These are phyloP conservation scores for Pseudoatta argentina DNA, from an alignment of 1,140 invertebrate genomes.

Conservation along the genomic window DNA sequence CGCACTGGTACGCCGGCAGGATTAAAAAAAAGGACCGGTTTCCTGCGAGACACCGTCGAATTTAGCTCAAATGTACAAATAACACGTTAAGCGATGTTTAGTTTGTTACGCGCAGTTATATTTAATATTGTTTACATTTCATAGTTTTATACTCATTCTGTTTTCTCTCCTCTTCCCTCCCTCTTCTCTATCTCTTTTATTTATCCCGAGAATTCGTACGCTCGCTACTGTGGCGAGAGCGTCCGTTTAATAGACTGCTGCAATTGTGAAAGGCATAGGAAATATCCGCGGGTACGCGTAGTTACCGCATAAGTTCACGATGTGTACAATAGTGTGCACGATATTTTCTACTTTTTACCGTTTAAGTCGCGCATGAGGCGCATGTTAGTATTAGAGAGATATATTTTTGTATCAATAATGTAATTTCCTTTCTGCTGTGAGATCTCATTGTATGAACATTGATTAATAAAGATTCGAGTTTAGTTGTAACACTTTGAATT, in stretches of 20 bases:
- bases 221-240: conserved; percentile 3
- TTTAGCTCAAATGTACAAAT: conserved; percentile 69
- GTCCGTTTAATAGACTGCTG: conserved; percentile 65
- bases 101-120: conserved; percentile 60
- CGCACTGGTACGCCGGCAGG: neutral
- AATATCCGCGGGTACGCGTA: conserved; percentile 24
- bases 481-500: conserved; percentile 7
- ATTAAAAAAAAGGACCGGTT: conserved; percentile 13
- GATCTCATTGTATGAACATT: conserved; percentile 65
- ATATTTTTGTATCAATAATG: conserved; percentile 64
- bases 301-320: conserved; percentile 33
- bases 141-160: conserved; percentile 67
- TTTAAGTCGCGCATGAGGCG: conserved; percentile 31
- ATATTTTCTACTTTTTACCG: conserved; percentile 62
- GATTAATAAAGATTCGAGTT: conserved; percentile 65
- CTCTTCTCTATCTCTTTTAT: conserved; percentile 52
- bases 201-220: conserved; percentile 50
- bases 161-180: conserved; percentile 34
- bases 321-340: conserved; percentile 24
- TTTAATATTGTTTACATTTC: conserved; percentile 69
- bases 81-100: conserved; percentile 70
- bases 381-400: conserved; percentile 46
- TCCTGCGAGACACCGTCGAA: conserved; percentile 9
- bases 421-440: conserved; percentile 60
- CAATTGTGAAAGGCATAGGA: conserved; percentile 37